A percentile compares a stretch with the other conserved stretches of the same genome.
Evolutionary conservation across 2,888 invertebrate species (phyloP).

Genomic region (Ophion costatus): DNA sequence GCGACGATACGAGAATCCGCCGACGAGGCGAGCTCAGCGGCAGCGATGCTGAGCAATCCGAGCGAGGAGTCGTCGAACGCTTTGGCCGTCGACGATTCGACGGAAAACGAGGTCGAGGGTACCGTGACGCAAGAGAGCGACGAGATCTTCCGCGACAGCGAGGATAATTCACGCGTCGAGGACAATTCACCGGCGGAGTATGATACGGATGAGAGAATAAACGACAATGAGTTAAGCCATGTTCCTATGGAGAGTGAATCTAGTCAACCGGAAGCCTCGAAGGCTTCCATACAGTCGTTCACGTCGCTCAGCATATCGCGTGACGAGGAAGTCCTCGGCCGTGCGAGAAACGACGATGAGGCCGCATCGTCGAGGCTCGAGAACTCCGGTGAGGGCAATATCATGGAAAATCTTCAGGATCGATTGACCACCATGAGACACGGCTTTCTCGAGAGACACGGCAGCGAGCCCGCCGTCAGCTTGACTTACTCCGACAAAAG

Average conservation of each 20-base stretch:
- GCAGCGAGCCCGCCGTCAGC: conserved; percentile 87
- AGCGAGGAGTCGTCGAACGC: conserved; percentile 39
- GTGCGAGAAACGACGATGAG: conserved; percentile 63
- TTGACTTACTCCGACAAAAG: conserved; percentile 87
- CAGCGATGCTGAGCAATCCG: neutral
- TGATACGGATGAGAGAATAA: conserved; percentile 57
- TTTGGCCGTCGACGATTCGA: conserved; percentile 52
- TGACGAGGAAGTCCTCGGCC: conserved; percentile 66
- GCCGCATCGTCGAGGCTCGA: conserved; percentile 69
- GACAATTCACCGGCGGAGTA: conserved; percentile 51
- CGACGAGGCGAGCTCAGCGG: conserved; percentile 39
- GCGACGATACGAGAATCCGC: conserved; percentile 6
- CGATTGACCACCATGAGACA: conserved; percentile 84
- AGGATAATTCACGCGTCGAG: conserved; percentile 48
- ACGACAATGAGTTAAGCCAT: conserved; percentile 63
- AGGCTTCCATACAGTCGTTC: conserved; percentile 74
- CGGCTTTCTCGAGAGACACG: conserved; percentile 86
- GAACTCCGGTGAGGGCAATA: conserved; percentile 73
- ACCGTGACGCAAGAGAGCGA: conserved; percentile 54
- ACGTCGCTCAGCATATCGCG: conserved; percentile 71
- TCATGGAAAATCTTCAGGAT: conserved; percentile 83
- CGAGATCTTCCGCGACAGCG: conserved; percentile 38
- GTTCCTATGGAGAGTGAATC: conserved; percentile 75
- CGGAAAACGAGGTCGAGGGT: conserved; percentile 64
- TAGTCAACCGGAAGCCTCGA: conserved; percentile 70